phyloP scores from a whole-genome alignment of 2,888 invertebrate species.

The Caenorhabditis japonica region DNA sequence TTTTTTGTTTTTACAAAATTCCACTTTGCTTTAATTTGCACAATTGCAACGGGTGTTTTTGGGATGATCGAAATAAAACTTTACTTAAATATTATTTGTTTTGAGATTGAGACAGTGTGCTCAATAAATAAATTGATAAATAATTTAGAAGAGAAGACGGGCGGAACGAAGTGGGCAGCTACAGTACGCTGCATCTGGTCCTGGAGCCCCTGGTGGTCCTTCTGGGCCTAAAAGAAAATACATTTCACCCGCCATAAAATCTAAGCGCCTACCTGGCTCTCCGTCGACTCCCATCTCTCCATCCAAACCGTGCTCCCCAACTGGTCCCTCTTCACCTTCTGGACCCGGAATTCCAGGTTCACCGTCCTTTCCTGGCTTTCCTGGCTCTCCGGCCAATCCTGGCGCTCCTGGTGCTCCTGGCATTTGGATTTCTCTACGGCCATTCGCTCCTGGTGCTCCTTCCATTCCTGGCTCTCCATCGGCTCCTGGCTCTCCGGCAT shows the following conservation, averaged over 20 bases:
- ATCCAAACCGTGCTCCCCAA: slow-evolving; percentile 31
- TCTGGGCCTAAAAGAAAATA: slow-evolving; percentile 23
- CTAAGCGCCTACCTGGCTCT: slow-evolving; percentile 8
- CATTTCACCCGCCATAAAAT: not conserved
- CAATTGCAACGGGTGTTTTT: too few relatives aligned
- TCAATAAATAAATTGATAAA: slow-evolving; percentile 15
- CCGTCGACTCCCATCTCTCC: slow-evolving; percentile 38
- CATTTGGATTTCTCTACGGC: slow-evolving; percentile 18
- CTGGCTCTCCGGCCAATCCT: slow-evolving; percentile 30
- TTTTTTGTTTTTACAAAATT: too few relatives aligned
- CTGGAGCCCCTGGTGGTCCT: slow-evolving; percentile 43
- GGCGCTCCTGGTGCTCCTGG: slow-evolving; percentile 45
- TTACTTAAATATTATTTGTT: not conserved
- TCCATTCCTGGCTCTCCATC: slow-evolving; percentile 32
- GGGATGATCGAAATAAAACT: not conserved
- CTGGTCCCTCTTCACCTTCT: slow-evolving; percentile 44
- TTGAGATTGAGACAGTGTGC: slow-evolving; percentile 2
- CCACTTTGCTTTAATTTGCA: too few relatives aligned
- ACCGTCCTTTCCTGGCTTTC: slow-evolving; percentile 38
- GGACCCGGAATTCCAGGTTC: slow-evolving; percentile 44
- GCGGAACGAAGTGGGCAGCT: slow-evolving; percentile 46
- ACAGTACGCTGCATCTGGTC: slow-evolving; percentile 53
- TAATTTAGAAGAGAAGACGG: slow-evolving; percentile 38
- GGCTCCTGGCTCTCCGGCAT: slow-evolving; percentile 35
- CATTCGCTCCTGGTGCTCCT: slow-evolving; percentile 27